Evolutionary conservation across 2,797 vertebrate genomes (phyloP).

Genomic region (Mycteria americana): DNA sequence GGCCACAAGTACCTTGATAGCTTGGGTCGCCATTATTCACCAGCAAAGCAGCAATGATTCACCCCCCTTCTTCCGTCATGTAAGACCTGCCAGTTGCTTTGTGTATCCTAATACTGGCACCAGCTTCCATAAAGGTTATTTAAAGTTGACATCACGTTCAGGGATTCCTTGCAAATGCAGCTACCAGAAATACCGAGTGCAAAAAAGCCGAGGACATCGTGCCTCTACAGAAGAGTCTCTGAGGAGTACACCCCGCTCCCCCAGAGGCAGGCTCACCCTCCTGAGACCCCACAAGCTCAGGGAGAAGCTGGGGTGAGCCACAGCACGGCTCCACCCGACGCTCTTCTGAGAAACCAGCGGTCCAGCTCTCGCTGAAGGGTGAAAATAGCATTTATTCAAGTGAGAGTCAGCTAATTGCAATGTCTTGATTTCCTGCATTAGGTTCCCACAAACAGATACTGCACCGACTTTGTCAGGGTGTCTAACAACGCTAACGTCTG

Average conservation of each 20-base stretch:
- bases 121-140: not conserved
- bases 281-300: not conserved
- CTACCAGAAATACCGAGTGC: not conserved
- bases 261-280: not conserved
- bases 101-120: not conserved
- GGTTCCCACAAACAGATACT: not conserved
- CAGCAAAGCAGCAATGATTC: not conserved
- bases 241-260: fast-evolving
- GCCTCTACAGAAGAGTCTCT: not conserved
- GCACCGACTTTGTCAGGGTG: not conserved
- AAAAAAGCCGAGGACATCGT: fast-evolving
- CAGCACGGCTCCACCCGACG: not conserved
- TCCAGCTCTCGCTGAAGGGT: not conserved
- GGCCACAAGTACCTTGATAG: not conserved
- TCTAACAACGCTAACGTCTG: not conserved
- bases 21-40: not conserved
- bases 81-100: not conserved
- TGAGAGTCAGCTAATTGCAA: not conserved
- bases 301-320: not conserved
- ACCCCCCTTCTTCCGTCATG: not conserved
- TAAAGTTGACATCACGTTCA: not conserved
- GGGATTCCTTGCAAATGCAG: not conserved
- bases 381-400: not conserved
- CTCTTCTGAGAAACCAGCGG: not conserved
- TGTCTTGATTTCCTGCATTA: not conserved